Evolutionary conservation across 2,797 vertebrate species (phyloP), one percentile per base, ranked within the genome.

Genomic region (Alcedo quadribrachys): DNA sequence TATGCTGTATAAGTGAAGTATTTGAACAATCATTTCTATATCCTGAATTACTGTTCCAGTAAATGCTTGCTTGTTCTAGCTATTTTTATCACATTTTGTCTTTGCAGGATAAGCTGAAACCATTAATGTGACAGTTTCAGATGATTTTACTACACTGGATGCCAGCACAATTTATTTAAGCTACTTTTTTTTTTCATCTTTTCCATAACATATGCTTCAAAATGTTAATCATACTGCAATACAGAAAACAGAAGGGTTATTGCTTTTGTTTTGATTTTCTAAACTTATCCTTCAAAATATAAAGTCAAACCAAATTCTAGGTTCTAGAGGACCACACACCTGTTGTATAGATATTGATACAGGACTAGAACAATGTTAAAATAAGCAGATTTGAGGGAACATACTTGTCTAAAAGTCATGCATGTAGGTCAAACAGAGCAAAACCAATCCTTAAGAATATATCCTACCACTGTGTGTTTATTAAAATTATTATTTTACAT

Each of bases 101-200:
- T 90, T 77, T 90, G 32, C 37, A 84, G 65, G 78, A 67, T 92
- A 94, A 94, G 42, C 50, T 88, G 54, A 40, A 95, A 65, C 33
- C 65, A 74, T 94, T 95, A 95, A 86, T 70, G 40, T 74, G 80
- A 88, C 89, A 61, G n/a, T 86, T 94, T 90, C 63, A 61, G 70
- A 88, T 69, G 7, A 88, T 94, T 90, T 58, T 74, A 67, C 37
- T 74, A 17, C 37, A 77, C 21, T 0, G 0, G 15, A 84, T 88
- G 74, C 60, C 67, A 90, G 57, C 25, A 85, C 15, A 84, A 95
- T 94, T 93, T 93, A 73, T 94, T 88, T 80, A 94, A 95, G 71
- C 91, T 92, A 84, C 68, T 90, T 93, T 87, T 88, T 91, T 30
- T 88, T 91, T 91, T 27, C 68, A 84, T 88, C 75, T 93, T 42